Evolutionary conservation across 2,797 vertebrate genomes (phyloP).

Genomic region (Dendrocincla tyrannina): DNA sequence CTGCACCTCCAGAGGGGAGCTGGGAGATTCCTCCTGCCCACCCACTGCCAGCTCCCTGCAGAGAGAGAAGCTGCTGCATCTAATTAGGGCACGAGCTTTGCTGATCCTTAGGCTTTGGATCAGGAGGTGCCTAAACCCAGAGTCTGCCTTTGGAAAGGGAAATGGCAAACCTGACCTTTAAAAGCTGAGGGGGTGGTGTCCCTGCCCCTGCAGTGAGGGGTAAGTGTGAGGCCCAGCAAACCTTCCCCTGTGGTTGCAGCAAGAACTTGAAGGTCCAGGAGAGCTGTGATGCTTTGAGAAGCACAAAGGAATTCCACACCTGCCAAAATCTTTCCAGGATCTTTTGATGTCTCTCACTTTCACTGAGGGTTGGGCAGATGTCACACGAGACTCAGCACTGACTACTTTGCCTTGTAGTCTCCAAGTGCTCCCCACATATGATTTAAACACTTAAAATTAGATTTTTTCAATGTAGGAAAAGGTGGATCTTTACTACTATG

Average conservation of each 20-base stretch:
- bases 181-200: neutral
- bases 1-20: conserved; percentile 34
- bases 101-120: neutral
- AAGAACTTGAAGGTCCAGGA: neutral
- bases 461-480: neutral
- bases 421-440: neutral
- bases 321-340: neutral
- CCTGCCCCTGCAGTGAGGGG: neutral
- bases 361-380: neutral
- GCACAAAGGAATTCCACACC: neutral
- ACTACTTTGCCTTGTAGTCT: neutral
- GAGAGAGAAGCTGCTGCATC: neutral
- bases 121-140: neutral
- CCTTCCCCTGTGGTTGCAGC: neutral
- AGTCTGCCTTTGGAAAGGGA: neutral
- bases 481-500: neutral
- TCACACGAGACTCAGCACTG: neutral
- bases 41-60: neutral
- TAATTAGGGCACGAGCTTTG: neutral
- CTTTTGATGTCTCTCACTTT: neutral
- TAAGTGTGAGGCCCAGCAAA: neutral
- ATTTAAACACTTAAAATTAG: neutral
- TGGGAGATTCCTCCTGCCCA: conserved; percentile 28
- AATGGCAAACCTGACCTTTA: neutral
- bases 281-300: neutral